Conservation (phyloP, 2,113 vertebrate genomes). For the Sisor rabdophorus region DNA sequence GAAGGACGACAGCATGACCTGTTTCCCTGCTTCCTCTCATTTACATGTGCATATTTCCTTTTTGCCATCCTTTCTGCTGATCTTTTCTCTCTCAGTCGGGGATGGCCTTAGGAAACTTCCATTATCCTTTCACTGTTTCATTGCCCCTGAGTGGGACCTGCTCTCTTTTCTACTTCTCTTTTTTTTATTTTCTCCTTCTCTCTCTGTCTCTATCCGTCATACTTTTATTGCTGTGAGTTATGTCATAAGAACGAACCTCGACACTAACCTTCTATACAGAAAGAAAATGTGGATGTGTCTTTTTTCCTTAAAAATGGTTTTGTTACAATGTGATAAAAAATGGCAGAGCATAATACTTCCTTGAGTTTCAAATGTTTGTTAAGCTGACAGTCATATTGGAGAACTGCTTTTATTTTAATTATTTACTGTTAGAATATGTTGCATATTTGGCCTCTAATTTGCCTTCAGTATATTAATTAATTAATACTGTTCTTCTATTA, state of each 20-base stretch:
- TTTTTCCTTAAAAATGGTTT: slow-evolving; percentile 30
- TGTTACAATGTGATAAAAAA: slow-evolving; percentile 25
- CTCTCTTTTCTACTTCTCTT: slow-evolving; percentile 29
- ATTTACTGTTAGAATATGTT: slow-evolving; percentile 6
- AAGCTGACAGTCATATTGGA: not conserved
- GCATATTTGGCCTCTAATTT: slow-evolving; percentile 35
- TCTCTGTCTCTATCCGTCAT: slow-evolving; percentile 2
- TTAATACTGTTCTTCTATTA: slow-evolving; percentile 20
- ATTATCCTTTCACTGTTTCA: slow-evolving; percentile 54
- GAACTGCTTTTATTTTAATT: slow-evolving; percentile 12
- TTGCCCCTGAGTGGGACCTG: slow-evolving; percentile 36
- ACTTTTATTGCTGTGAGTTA: slow-evolving; percentile 24
- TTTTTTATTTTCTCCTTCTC: slow-evolving; percentile 13
- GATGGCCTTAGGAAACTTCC: slow-evolving; percentile 57
- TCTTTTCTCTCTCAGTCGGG: slow-evolving; percentile 48
- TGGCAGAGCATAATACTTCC: not conserved
- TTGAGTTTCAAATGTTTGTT: not conserved
- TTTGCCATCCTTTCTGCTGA: slow-evolving; percentile 44
- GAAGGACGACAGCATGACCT: slow-evolving; percentile 53
- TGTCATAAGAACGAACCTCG: slow-evolving; percentile 35
- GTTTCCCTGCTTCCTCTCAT: slow-evolving; percentile 56
- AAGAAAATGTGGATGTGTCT: slow-evolving; percentile 15
- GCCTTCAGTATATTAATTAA: slow-evolving; percentile 38
- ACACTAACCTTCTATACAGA: slow-evolving; percentile 28
- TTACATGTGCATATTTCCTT: slow-evolving; percentile 62